Evolutionary conservation across 1,140 invertebrate genomes (phyloP).

Genomic region (Manduca sexta): DNA sequence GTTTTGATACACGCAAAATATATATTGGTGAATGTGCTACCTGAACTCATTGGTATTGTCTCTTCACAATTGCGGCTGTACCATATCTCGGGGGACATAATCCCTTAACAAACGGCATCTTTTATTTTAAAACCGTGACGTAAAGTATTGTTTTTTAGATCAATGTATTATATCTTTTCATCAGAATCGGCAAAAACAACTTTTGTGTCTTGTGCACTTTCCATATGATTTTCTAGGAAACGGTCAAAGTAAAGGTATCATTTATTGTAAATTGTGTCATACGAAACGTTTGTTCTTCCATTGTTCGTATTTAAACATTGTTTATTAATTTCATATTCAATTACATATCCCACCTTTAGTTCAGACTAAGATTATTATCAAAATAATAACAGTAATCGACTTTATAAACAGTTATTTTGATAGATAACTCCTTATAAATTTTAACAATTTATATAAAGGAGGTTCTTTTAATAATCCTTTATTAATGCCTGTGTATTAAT

Average conservation of each 20-base stretch:
- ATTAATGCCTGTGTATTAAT: too few species aligned
- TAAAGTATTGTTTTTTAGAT: slow-evolving; percentile 52
- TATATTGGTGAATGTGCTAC: slow-evolving; percentile 31
- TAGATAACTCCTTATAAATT: too few species aligned
- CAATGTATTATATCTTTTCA: slow-evolving; percentile 27
- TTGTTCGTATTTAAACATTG: too few species aligned
- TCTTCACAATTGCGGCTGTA: slow-evolving; percentile 41
- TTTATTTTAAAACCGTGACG: slow-evolving; percentile 52
- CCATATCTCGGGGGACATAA: slow-evolving; percentile 35
- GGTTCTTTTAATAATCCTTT: too few species aligned
- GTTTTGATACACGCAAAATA: background rate
- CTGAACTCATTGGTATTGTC: slow-evolving; percentile 50
- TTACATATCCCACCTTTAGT: too few species aligned
- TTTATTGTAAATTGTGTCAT: too few species aligned
- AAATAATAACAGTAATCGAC: too few species aligned
- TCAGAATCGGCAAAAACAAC: slow-evolving; percentile 18
- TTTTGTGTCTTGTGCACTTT: slow-evolving; percentile 18
- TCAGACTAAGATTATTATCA: too few species aligned
- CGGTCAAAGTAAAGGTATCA: background rate
- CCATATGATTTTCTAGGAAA: slow-evolving; percentile 1
- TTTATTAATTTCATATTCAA: too few species aligned
- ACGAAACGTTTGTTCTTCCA: too few species aligned
- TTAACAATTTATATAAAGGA: too few species aligned
- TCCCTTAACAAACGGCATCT: slow-evolving; percentile 51
- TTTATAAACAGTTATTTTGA: too few species aligned